Base-by-base conservation (phyloP, 1,140 invertebrate genomes). In the Bombus waltoni region DNA sequence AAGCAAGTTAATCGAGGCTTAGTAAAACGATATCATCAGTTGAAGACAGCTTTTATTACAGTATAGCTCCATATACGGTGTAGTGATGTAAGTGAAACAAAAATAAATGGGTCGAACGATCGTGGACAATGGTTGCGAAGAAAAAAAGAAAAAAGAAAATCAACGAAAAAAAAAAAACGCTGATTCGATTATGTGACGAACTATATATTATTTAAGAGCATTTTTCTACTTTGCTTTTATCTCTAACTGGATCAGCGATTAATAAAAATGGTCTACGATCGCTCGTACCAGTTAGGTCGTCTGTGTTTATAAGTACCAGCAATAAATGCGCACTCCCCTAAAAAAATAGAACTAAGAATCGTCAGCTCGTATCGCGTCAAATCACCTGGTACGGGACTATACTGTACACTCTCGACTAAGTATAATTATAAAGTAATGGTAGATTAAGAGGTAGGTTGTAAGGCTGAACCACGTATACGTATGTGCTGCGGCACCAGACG, bases 381-480 rank as follows among this genome's bases (percentile, higher is more conserved):
- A 83, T 71, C 81, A 93, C 92, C 92, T 91, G 88, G 88, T 93
- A 93, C 92, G 91, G 92, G 89, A 92, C 91, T 93, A 93, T 93
- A 93, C 91, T 93, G 93, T 93, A 93, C 89, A 91, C 92, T 89
- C 89, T 88, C 87, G 88, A 93, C 35, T 84, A 90, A 91, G 75
- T 91, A 88, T 84, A 93, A 87, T 91, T 85, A 93, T 82, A 89
- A 88, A 86, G 83, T 92, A 91, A 93, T 71, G 66, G 81, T 94
- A 94, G 92, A 87, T 90, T 94, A 95, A 94, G 92, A 94, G 90
- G 93, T 95, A 95, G 94, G 93, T 91, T 92, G 88, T 95, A 95
- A 95, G 95, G 95, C 94, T 95, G 94, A 95, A 95, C 94, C 95
- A 95, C 93, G 95, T 95, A 95, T 95, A 95, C 94, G 95, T 95